These are phyloP conservation scores for Simalia tracyae DNA, from an alignment of 2,797 vertebrate genomes.

Conservation along the genomic window DNA sequence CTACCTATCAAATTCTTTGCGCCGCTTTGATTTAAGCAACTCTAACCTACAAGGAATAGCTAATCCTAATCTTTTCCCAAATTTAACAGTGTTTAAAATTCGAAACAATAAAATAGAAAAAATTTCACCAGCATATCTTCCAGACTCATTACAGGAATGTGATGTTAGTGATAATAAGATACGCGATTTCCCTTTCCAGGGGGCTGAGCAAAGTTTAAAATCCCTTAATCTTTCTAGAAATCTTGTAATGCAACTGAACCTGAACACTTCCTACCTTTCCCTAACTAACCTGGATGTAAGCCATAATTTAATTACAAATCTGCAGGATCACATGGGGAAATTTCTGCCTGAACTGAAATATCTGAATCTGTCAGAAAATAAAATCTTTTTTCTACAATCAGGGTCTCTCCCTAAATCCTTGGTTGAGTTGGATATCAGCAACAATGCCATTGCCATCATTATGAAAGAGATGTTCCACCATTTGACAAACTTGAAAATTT, in stretches of 20 bases:
- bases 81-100: slow-evolving; percentile 39
- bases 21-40: slow-evolving; percentile 50
- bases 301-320: slow-evolving; percentile 54
- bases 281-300: slow-evolving; percentile 54
- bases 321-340: background rate
- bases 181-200: background rate
- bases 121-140: slow-evolving; percentile 18
- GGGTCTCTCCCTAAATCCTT: slow-evolving; percentile 56
- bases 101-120: slow-evolving; percentile 51
- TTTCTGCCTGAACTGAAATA: slow-evolving; percentile 46
- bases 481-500: slow-evolving; percentile 17
- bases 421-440: slow-evolving; percentile 52
- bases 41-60: slow-evolving; percentile 25
- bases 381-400: slow-evolving; percentile 57
- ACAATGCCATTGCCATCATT: slow-evolving; percentile 51
- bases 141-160: background rate
- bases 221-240: slow-evolving; percentile 57
- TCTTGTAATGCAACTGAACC: slow-evolving; percentile 32
- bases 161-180: slow-evolving; percentile 61
- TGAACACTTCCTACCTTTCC: rapidly evolving
- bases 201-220: slow-evolving; percentile 26
- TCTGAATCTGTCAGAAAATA: slow-evolving; percentile 59
- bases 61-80: slow-evolving; percentile 34
- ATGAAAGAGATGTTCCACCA: slow-evolving; percentile 43
- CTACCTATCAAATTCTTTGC: slow-evolving; percentile 31